phyloP scores from a whole-genome alignment of 2,797 vertebrate genomes.

The Eulemur coronatus region DNA sequence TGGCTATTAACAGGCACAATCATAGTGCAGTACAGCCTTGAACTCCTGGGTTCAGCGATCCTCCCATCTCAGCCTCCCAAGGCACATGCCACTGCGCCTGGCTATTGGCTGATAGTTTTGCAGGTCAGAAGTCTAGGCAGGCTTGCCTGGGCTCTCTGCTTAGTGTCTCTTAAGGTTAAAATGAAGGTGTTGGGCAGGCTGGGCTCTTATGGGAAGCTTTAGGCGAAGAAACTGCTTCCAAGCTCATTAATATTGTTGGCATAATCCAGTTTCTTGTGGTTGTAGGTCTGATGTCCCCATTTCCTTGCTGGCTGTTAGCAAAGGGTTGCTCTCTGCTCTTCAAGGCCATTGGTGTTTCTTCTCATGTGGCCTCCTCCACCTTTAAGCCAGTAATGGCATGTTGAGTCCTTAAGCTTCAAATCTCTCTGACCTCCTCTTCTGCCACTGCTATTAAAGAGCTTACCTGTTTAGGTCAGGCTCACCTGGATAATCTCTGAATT shows the following conservation, averaged over 20 bases:
- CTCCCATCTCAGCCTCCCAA: neutral
- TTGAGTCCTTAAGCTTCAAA: neutral
- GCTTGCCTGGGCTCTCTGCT: neutral
- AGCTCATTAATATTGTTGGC: neutral
- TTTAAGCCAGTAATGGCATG: neutral
- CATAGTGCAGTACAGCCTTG: neutral
- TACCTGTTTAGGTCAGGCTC: neutral
- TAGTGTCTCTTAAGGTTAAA: neutral
- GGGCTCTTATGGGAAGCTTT: neutral
- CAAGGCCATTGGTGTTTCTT: neutral
- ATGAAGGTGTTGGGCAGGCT: neutral
- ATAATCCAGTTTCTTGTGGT: neutral
- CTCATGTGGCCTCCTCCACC: neutral
- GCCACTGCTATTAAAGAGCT: neutral
- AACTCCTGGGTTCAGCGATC: neutral
- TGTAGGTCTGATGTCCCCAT: neutral
- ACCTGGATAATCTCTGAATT: neutral
- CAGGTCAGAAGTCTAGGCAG: neutral
- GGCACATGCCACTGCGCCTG: too few species aligned
- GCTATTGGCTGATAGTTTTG: neutral
- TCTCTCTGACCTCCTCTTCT: neutral
- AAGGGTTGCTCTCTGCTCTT: neutral
- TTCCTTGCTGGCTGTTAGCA: neutral
- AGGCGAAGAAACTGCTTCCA: neutral
- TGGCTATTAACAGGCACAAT: neutral